A percentile compares a stretch with the other conserved stretches of the same genome.
Conservation (phyloP, 2,888 invertebrate species). For the Ceramica pisi region DNA sequence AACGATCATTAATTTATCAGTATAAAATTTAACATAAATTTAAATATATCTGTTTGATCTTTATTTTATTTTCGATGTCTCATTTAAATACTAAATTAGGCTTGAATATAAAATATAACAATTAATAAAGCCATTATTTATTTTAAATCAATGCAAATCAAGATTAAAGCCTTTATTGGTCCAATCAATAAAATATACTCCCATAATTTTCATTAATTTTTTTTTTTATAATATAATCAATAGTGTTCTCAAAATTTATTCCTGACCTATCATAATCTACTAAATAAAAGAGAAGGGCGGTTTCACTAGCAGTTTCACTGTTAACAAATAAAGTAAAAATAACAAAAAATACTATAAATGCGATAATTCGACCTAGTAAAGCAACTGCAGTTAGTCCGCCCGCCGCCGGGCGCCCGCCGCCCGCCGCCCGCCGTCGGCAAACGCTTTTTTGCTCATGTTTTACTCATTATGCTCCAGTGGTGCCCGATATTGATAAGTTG, state of each 20-base stretch:
- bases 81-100: slow-evolving; percentile 51
- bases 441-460: slow-evolving; percentile 76
- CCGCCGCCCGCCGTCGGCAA: slow-evolving; percentile 76
- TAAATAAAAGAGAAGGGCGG: slow-evolving; percentile 78
- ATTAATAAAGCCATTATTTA: slow-evolving; percentile 45
- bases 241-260: not conserved
- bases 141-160: slow-evolving; percentile 26
- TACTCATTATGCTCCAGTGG: slow-evolving; percentile 71
- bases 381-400: slow-evolving; percentile 75
- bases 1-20: slow-evolving; percentile 65
- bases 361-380: slow-evolving; percentile 86
- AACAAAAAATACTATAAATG: slow-evolving; percentile 75
- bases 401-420: slow-evolving; percentile 71
- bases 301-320: slow-evolving; percentile 83
- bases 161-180: not conserved
- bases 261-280: slow-evolving; percentile 44
- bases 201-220: not conserved
- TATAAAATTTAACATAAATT: slow-evolving; percentile 72
- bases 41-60: slow-evolving; percentile 61
- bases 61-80: slow-evolving; percentile 53
- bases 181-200: not conserved
- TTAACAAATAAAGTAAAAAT: slow-evolving; percentile 71
- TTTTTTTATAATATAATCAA: not conserved
- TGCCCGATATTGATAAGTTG: slow-evolving; percentile 44
- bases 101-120: slow-evolving; percentile 45